Base-by-base conservation (phyloP, 2,797 vertebrate species). In the Sylvilagus floridanus region DNA sequence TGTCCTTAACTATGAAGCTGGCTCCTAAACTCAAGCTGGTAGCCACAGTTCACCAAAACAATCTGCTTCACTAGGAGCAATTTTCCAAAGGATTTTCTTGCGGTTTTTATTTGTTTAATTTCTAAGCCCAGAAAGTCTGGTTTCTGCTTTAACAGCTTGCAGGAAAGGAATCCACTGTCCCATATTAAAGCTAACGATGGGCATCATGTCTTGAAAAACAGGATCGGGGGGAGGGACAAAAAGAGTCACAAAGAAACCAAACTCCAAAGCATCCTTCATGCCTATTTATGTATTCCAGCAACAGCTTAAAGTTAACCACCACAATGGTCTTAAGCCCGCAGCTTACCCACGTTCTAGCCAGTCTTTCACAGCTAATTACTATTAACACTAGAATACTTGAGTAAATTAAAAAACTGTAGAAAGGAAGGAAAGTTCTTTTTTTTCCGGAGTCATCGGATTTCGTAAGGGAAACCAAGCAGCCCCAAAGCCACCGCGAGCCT, bases 11-110 rank as follows among this genome's bases (percentile, higher is more conserved):
- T 35, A 78, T 1, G 10, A 69, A 72, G 52, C n/a, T 88, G n/a
- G 62, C 19, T 82, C 84, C 77, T 95, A 90, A 94, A 89, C 19
- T 16, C 71, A 72, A 17, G 57, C 71, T 66, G 42, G 32, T 66
- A 88, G 73, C 26, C 35, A 76, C 35, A 76, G 73, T 76, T 50
- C 69, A 84, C 57, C 73, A 84, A 96, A 69, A 62, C 22, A 47
- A 89, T 79, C 37, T 54, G 14, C n/a, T 42, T 42, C 22, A 30
- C 35, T 7, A 72, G 26, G 19, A 12, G 10, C 19, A 24, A 60
- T 54, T 72, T 50, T 82, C 65, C 35, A 66, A 84, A 82, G 75
- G 11, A 47, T 60, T 90, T 73, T 50, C 13, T 30, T 66, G 26
- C 62, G 57, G 37, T 88, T 32, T 63, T 32, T 30, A 5, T 30